phyloP scores from a whole-genome alignment of 1,140 invertebrate species.

The Phymorhynchus buccinoides region DNA sequence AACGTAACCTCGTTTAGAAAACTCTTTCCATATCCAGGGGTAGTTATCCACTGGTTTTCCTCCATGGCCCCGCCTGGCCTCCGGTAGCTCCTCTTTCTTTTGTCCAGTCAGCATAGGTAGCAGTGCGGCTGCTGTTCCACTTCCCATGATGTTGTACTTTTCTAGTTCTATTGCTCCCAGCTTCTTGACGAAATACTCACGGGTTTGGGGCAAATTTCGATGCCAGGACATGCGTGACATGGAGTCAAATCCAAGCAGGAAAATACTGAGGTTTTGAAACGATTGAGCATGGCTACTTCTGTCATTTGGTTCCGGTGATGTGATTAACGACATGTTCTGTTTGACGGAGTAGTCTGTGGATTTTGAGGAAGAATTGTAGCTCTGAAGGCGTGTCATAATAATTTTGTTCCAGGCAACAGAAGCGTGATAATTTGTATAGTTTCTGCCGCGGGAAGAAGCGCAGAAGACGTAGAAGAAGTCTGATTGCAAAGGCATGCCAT shows the following conservation, averaged over 20 bases:
- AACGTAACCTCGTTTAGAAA: conserved; percentile 78
- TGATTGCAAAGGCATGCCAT: conserved; percentile 46
- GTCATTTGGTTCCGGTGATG: background rate
- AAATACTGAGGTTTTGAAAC: conserved; percentile 77
- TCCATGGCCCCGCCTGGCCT: conserved; percentile 78
- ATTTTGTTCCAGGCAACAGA: conserved; percentile 49
- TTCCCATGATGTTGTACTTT: conserved; percentile 93
- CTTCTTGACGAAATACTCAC: conserved; percentile 82
- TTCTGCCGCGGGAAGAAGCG: conserved; percentile 45
- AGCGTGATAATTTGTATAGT: conserved; percentile 60
- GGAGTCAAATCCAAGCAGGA: conserved; percentile 93
- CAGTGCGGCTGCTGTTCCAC: conserved; percentile 93
- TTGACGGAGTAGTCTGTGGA: too few species aligned
- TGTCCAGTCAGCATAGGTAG: conserved; percentile 90
- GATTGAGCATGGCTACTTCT: background rate
- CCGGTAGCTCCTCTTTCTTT: conserved; percentile 82
- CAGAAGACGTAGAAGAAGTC: conserved; percentile 62
- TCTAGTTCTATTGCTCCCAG: conserved; percentile 83
- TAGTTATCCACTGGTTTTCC: conserved; percentile 83
- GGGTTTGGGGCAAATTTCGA: conserved; percentile 87
- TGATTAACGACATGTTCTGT: too few species aligned
- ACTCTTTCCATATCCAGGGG: conserved; percentile 77
- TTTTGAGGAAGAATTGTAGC: background rate
- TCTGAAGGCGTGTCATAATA: conserved; percentile 3
- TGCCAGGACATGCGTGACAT: conserved; percentile 89